Percentiles rank a stretch among this genome's conserved stretches.
These are phyloP conservation scores for Colistium nudipinnis DNA, from an alignment of 2,113 vertebrate species.

Conservation along the genomic window DNA sequence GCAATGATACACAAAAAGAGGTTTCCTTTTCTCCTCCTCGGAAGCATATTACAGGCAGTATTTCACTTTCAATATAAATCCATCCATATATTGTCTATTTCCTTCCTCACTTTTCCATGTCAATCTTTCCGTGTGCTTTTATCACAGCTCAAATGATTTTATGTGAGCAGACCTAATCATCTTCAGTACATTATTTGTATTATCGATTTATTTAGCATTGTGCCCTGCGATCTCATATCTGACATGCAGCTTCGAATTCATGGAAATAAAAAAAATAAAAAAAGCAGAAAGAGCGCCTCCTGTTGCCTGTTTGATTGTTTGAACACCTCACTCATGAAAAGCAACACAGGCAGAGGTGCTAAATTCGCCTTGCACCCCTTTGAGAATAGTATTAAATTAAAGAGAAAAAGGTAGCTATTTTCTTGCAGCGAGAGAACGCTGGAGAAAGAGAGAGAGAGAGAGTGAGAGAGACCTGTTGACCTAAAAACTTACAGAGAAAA, in stretches of 20 bases:
- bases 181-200: background rate
- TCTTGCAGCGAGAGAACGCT: background rate
- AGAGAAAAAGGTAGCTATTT: background rate
- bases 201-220: background rate
- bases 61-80: background rate
- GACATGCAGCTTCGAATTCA: slow-evolving; percentile 11
- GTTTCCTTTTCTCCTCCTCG: slow-evolving; percentile 3
- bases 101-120: background rate
- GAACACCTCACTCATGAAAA: background rate
- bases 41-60: background rate
- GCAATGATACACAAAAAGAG: background rate
- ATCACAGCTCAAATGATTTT: background rate
- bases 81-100: background rate
- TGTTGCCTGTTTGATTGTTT: slow-evolving; percentile 31
- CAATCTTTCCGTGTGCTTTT: background rate
- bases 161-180: background rate
- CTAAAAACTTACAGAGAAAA: slow-evolving; percentile 30
- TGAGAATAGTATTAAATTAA: background rate
- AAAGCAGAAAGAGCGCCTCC: slow-evolving; percentile 60
- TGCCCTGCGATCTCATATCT: background rate
- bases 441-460: slow-evolving; percentile 7
- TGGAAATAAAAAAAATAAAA: background rate
- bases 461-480: slow-evolving; percentile 51
- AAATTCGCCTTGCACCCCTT: background rate
- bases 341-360: background rate